Conservation (phyloP, 2,797 vertebrate genomes). For the Oryzias dopingdopingensis region DNA sequence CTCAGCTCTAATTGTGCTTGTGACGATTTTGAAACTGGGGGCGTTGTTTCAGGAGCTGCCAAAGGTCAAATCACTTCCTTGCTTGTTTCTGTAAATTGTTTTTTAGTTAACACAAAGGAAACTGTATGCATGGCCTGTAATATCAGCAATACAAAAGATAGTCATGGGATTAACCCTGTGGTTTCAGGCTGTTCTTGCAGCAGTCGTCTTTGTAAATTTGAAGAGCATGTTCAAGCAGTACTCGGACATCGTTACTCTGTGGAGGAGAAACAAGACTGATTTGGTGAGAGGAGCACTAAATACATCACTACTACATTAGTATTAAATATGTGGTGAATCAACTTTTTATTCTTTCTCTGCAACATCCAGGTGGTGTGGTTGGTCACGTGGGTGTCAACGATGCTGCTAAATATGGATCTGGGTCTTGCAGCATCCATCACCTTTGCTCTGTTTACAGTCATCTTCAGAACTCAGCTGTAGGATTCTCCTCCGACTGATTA, state of each 20-base stretch:
- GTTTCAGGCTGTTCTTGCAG: conserved; percentile 86
- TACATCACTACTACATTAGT: neutral
- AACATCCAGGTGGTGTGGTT: conserved; percentile 86
- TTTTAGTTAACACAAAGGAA: neutral
- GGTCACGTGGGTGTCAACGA: conserved; percentile 87
- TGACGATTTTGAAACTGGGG: conserved; percentile 91
- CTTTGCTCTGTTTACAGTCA: conserved; percentile 88
- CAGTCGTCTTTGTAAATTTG: conserved; percentile 88
- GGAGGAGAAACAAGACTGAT: conserved; percentile 86
- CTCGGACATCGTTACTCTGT: conserved; percentile 80
- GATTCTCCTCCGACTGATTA: conserved; percentile 45
- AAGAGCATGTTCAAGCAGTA: conserved; percentile 94
- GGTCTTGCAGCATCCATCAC: conserved; percentile 85
- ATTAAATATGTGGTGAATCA: neutral
- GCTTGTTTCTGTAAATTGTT: neutral
- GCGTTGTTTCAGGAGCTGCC: conserved; percentile 89
- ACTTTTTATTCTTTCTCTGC: neutral
- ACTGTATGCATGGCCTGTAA: conserved; percentile 1
- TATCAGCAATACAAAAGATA: neutral
- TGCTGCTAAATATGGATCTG: conserved; percentile 89
- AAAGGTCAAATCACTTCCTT: conserved; percentile 76
- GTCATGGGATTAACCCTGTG: conserved; percentile 8
- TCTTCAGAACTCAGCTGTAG: conserved; percentile 93
- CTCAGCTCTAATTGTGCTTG: conserved; percentile 86
- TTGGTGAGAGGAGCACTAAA: conserved; percentile 78